Percentiles rank a stretch among this genome's conserved stretches.
These are phyloP conservation scores for Nasonia giraulti DNA, from an alignment of 1,140 invertebrate species.

Conservation along the genomic window DNA sequence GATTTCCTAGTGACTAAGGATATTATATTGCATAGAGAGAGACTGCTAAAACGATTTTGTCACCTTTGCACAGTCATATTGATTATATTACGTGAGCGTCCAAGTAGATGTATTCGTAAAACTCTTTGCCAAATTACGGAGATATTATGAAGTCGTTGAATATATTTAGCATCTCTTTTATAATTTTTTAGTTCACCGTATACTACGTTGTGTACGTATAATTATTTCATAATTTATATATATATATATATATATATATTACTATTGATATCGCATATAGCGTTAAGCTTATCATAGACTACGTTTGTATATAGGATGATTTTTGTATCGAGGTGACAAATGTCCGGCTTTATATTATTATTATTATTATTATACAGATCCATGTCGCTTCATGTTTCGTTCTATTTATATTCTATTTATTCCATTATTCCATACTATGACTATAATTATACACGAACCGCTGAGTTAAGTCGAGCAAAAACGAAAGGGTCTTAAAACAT, in stretches of 20 bases:
- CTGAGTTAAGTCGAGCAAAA: no score
- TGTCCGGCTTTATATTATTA: no score
- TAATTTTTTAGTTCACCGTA: not conserved
- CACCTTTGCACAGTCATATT: not conserved
- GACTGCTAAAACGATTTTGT: not conserved
- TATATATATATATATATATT: not conserved
- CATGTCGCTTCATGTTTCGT: no score
- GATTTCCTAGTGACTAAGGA: not conserved
- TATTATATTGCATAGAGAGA: slow-evolving; percentile 13
- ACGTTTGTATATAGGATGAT: no score
- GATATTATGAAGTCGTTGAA: not conserved
- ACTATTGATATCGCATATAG: not conserved
- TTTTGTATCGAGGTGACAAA: no score
- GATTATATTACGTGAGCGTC: not conserved
- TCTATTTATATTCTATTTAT: no score
- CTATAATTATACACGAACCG: no score
- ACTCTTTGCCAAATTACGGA: slow-evolving; percentile 9
- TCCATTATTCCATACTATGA: no score
- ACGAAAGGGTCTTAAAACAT: no score
- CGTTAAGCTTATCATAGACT: no score
- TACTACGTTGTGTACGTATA: not conserved
- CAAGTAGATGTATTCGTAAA: not conserved
- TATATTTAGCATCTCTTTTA: not conserved
- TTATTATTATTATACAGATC: no score
- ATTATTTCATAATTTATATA: not conserved